Conservation (phyloP, 1,140 invertebrate genomes). For the Drosophila trapezifrons region DNA sequence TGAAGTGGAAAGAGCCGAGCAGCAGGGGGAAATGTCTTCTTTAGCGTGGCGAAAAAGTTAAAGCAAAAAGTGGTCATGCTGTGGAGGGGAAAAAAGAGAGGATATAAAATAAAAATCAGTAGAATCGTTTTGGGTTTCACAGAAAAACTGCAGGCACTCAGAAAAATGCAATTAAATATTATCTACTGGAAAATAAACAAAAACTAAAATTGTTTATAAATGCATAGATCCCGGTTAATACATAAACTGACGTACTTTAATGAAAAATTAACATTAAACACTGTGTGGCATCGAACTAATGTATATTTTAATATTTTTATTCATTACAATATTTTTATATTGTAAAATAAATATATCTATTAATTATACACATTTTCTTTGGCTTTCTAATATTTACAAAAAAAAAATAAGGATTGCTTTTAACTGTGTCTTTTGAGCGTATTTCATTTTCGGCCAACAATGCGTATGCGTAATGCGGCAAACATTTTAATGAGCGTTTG, state of each 20-base stretch:
- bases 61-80: constrained; percentile 27
- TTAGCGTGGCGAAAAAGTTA: constrained; percentile 11
- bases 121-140: constrained; percentile 17
- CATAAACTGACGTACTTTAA: no score
- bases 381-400: no score
- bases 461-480: constrained; percentile 71
- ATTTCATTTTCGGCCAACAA: constrained; percentile 61
- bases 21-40: constrained; percentile 31
- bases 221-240: no score
- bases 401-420: background rate
- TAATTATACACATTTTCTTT: no score
- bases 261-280: background rate
- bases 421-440: constrained; percentile 9
- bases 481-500: constrained; percentile 79
- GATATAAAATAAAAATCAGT: constrained; percentile 20
- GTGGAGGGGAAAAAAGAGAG: constrained; percentile 9
- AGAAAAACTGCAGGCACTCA: background rate
- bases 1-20: constrained; percentile 17
- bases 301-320: no score
- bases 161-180: background rate
- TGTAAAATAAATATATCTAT: no score
- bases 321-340: no score
- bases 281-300: no score
- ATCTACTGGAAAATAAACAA: no score
- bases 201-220: no score